Evolutionary conservation across 2,797 vertebrate species (phyloP).

Genomic region (Spinibarbus caldwelli): DNA sequence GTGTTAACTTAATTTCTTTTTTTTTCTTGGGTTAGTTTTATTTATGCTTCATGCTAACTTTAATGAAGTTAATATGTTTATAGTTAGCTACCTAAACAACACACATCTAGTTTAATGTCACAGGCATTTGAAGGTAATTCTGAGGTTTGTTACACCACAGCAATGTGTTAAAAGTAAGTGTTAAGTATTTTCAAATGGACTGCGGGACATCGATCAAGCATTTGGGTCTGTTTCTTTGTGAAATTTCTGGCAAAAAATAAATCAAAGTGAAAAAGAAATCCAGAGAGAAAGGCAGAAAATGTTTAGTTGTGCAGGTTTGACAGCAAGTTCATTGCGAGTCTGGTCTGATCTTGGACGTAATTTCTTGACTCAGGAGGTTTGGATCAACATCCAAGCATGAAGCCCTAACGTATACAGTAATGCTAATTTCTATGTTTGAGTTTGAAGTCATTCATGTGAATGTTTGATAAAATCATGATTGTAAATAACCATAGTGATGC

Average conservation of each 20-base stretch:
- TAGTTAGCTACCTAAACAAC: neutral
- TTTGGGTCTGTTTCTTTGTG: neutral
- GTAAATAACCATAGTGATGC: neutral
- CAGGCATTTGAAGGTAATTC: no score
- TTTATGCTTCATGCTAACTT: neutral
- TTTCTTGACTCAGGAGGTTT: constrained; percentile 38
- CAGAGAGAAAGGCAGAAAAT: neutral
- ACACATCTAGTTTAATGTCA: neutral
- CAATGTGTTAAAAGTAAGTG: neutral
- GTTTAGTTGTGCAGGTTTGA: neutral
- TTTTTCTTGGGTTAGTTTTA: neutral
- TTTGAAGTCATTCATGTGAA: neutral
- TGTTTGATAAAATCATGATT: neutral
- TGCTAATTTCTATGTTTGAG: neutral
- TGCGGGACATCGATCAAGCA: neutral
- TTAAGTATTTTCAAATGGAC: neutral
- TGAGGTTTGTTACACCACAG: constrained; percentile 6
- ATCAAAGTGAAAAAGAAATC: neutral
- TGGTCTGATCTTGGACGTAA: constrained; percentile 37
- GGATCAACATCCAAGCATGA: neutral
- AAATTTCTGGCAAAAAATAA: neutral
- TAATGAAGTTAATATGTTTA: neutral
- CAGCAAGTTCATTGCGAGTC: constrained; percentile 26
- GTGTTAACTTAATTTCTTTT: no score
- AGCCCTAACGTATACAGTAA: neutral